Evolutionary conservation across 1,140 invertebrate species (phyloP), one percentile per base, ranked within the genome.

Genomic region (Eulimnadia texana): DNA sequence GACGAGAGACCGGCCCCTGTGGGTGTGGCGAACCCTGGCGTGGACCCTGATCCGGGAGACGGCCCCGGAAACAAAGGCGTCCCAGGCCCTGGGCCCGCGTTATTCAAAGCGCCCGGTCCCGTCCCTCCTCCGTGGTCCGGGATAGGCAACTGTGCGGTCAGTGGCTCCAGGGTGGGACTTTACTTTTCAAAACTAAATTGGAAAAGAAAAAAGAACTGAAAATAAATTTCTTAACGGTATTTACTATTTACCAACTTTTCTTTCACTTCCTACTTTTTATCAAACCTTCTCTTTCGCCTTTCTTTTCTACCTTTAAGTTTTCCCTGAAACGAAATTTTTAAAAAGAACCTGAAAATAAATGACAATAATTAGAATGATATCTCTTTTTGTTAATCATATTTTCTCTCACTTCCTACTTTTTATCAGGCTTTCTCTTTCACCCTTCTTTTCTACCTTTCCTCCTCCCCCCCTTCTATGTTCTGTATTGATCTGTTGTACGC

Each of bases 1-100:
- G 42, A 58, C 3, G 42, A n/a, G n/a, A n/a, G n/a, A n/a, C n/a
- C n/a, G 50, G 9, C 24, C 11, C 16, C 19, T 6, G 42, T 58
- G 25, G 55, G 55, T 49, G 53, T 62, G 22, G 56, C 23, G 47
- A 58, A 58, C 25, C 61, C 61, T 11, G 61, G 61, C n/a, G 28
- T 57, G n/a, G 54, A 50, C 13, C 52, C 61, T 20, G 61, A 56
- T 29, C 61, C 61, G 51, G 61, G 56, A 11, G 62, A 58, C 23
- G 62, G 62, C 47, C 62, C 62, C 25, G 62, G 62, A 22, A 50
- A 63, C 1, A 58, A 57, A n/a, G 60, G 60, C 60, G 60, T 54
- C 29, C 55, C 55, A 20, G 55, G 55, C 22, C 55, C 55, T 23
- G 55, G 55, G n/a, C 55, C 55, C 55, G 55, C 28, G 55, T 33